Evolutionary conservation across 2,113 vertebrate genomes (phyloP).

Genomic region (Lagopus muta): DNA sequence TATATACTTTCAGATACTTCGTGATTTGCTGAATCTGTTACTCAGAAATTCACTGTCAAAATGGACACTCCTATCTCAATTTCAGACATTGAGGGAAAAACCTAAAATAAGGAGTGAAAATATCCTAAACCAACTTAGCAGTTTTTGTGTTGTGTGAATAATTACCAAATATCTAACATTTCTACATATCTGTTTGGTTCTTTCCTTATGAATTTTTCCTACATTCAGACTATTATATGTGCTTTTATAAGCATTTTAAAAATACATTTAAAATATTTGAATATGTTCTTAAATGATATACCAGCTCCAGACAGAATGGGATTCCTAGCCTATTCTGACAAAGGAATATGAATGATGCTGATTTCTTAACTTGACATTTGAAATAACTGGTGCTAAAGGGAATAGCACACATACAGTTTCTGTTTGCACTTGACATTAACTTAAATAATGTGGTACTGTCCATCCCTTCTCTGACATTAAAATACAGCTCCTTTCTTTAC

Average conservation of each 20-base stretch:
- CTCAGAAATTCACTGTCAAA: background rate
- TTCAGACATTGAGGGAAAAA: background rate
- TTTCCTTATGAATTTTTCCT: background rate
- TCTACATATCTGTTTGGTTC: background rate
- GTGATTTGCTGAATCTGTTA: background rate
- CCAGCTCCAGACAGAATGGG: background rate
- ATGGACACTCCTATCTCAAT: background rate
- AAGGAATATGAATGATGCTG: background rate
- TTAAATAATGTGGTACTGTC: background rate
- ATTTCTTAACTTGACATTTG: background rate
- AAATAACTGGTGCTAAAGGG: background rate
- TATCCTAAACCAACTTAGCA: background rate
- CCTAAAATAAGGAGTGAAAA: background rate
- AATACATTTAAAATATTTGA: background rate
- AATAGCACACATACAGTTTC: background rate
- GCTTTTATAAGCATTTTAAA: background rate
- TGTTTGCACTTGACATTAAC: background rate
- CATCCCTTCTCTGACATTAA: background rate
- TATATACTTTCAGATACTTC: background rate
- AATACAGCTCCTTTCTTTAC: background rate
- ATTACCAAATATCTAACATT: background rate
- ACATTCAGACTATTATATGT: background rate
- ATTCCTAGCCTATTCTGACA: background rate
- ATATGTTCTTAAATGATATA: background rate
- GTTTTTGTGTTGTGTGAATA: background rate